Base-by-base conservation (phyloP, 2,888 invertebrate genomes). In the Dasysyrphus tricinctus region DNA sequence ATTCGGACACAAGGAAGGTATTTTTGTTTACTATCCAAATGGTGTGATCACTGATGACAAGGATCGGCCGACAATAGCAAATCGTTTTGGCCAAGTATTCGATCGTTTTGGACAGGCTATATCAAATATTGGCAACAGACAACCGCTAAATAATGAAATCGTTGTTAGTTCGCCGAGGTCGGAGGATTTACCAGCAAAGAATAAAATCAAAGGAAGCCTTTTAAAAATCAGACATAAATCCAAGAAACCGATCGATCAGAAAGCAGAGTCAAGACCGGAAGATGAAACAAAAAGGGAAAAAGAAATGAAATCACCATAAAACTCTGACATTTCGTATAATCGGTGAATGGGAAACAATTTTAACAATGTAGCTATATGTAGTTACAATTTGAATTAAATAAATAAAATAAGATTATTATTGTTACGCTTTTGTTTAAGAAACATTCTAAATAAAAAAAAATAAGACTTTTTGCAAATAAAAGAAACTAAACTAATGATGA, bases 21-120 rank as follows among this genome's bases (percentile, higher is more conserved):
- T 77, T 32, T 70, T 77, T 4, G 54, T 85, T 5, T 85, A 85
- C 56, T 85, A 85, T 16, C 85, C 85, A 0, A 72, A 80, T 11
- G 80, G 51, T 5, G 11, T 80, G 3, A 32, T 67, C 5, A 63
- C 29, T 6, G 47, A 72, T 0, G 32, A 44, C 5, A 56, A 65
- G 3, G 54, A 73, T n/a, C 85, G 77, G 9, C 77, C 73, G 9
- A 24, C 85, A n/a, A 74, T 81, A 4, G 77, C 34, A 12, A 49
- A 77, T 37, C 85, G 85, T 2, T 29, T 85, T 57, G 74, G 70
- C 0, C 81, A 81, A 47, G 85, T 57, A 9, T 47, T 85, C 8
- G 85, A 85, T 74, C 80, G 85, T 7, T 59, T 84, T 16, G 84
- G 84, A n/a, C 75, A 80, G 29, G 80, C 12, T 14, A 69, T 85